Base-by-base conservation (phyloP, 2,888 invertebrate species). In the Eustalomyia histrio region DNA sequence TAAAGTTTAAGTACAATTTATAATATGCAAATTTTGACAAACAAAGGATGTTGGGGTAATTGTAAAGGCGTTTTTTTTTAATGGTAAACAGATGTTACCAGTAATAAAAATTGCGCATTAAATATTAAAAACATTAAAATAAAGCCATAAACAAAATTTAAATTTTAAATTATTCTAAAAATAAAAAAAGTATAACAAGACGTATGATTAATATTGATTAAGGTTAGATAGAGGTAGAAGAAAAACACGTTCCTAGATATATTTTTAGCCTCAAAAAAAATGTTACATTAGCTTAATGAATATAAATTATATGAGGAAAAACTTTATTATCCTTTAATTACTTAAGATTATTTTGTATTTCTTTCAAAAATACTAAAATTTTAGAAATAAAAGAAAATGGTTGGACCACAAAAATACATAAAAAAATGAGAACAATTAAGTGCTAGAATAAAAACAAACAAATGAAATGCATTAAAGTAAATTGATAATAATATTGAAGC, bases 11-110 rank as follows among this genome's bases (percentile, higher is more conserved):
- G 1, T 6, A 4, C 29, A 29, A 7, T 29, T 29, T 29, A 1
- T 29, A 53, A 21, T 67, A 75, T 75, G 75, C 17, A 68, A 75
- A 68, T 75, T 75, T 17, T 33, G 9, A 53, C 47, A 24, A 43
- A 29, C n/a, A 29, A 68, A 33, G 16, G 67, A 29, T 24, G 35
- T 61, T 52, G 10, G 67, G 53, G 29, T 53, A 75, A 68, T 61
- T 60, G 43, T 33, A 52, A 39, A 52, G 61, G 47, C 67, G 21
- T 29, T 68, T 75, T 55, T 75, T 29, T 68, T 68, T 55, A 68
- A 60, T 43, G 67, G 53, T 43, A 18, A 75, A 29, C 75, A 75
- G 67, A 52, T 75, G 75, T 43, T 60, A 24, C 18, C n/a, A 43
- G 52, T n/a, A 52, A 60, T 52, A 53, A 61, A 67, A 68, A 61